Percentiles rank a stretch among this genome's conserved stretches.
phyloP scores from a whole-genome alignment of 2,113 vertebrate genomes.

The Narcine bancroftii region DNA sequence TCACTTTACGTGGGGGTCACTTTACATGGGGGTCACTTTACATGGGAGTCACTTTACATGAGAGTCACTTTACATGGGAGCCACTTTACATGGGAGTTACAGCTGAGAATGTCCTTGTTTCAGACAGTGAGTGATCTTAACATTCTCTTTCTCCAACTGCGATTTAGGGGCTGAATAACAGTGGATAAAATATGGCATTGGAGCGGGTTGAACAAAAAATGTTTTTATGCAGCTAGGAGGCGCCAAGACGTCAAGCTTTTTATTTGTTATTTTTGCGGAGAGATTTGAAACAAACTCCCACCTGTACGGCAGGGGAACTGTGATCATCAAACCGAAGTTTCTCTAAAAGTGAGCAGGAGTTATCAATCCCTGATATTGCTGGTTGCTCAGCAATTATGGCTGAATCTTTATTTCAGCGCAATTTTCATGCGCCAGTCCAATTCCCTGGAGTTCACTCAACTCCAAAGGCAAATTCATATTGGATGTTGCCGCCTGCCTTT shows the following conservation, averaged over 20 bases:
- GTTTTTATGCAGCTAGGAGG: not conserved
- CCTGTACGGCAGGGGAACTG: not conserved
- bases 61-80: not conserved
- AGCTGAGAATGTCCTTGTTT: not conserved
- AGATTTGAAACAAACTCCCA: not conserved
- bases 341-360: not conserved
- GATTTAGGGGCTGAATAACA: not conserved
- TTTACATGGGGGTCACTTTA: not conserved
- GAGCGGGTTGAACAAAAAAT: not conserved
- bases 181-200: not conserved
- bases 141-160: not conserved
- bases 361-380: not conserved
- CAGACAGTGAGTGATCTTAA: not conserved
- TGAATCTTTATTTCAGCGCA: no score
- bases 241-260: not conserved
- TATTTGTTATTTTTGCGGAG: not conserved
- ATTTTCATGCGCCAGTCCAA: no score
- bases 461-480: not conserved
- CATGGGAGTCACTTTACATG: not conserved
- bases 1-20: not conserved
- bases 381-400: not conserved
- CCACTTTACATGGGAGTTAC: not conserved
- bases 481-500: not conserved
- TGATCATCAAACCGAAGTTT: not conserved
- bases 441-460: no score